Evolutionary conservation across 2,888 invertebrate genomes (phyloP), one percentile per base, ranked within the genome.

Genomic region (Amblyteles armatorius): DNA sequence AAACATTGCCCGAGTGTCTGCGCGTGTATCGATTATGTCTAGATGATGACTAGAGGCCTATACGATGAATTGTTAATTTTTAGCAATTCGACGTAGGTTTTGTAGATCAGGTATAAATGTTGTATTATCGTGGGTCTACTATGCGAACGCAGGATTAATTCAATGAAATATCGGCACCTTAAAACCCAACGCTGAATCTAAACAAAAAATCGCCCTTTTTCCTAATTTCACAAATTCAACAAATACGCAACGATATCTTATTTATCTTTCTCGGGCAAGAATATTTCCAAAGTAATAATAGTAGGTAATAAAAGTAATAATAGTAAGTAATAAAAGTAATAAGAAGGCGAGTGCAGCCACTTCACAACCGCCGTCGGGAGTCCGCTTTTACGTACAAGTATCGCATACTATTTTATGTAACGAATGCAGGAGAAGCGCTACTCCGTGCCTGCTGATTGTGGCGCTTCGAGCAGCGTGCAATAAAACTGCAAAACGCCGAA

Each of bases 31-130:
- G 79, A 44, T 65, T 1, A 36, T 73, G 26, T 29, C 63, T n/a
- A 26, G 29, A 52, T 13, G 13, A 44, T 44, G 68, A 83, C 72
- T 71, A 63, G 79, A 83, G 74, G 79, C 83, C 79, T 50, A 33
- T 60, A n/a, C 55, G 65, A 69, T 55, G 11, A 60, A 76, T 77
- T 52, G 16, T 29, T 16, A n/a, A 63, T 72, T 73, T 83, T 84
- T 81, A 78, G 84, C 84, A 81, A 84, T 80, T 69, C 26, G 67
- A 29, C 50, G 68, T 77, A 68, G 72, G 80, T 77, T 80, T 44
- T 71, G 71, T 55, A 48, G 33, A 55, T 79, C 71, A 44, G 50
- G n/a, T 16, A 71, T 13, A 68, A 76, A 33, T 40, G 13, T 19
- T 40, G n/a, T 19, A 26, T 40, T 19, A n/a, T 36, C 3, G 19